A percentile compares a stretch with the other conserved stretches of the same genome.
These are phyloP conservation scores for Xanthorhoe spadicearia DNA, from an alignment of 2,888 invertebrate genomes.

Conservation along the genomic window DNA sequence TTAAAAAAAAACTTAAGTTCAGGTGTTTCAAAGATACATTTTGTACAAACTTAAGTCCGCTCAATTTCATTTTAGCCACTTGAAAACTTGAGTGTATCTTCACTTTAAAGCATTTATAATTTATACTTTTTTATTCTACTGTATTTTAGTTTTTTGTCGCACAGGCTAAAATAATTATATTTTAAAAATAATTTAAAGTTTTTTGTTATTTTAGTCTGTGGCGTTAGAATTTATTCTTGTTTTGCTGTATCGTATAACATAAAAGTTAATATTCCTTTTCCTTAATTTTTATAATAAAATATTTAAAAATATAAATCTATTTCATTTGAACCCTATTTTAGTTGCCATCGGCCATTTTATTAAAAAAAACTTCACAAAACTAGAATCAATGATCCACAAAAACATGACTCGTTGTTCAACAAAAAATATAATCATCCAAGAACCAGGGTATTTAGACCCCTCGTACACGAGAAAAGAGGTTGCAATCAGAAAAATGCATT, in stretches of 20 bases:
- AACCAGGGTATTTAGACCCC: constrained; percentile 48
- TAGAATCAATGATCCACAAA: constrained; percentile 47
- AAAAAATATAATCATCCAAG: constrained; percentile 39
- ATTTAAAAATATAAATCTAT: constrained; percentile 33
- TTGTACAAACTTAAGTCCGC: background rate
- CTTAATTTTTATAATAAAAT: constrained; percentile 60
- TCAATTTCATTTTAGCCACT: constrained; percentile 3
- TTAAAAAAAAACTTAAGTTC: background rate
- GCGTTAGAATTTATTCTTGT: constrained; percentile 31
- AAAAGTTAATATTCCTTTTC: constrained; percentile 60
- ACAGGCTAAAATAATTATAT: constrained; percentile 10
- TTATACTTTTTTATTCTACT: constrained; percentile 24
- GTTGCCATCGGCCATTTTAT: constrained; percentile 30
- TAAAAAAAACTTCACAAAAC: constrained; percentile 41
- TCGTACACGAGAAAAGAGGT: constrained; percentile 28
- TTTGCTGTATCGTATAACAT: constrained; percentile 43
- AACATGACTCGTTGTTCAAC: constrained; percentile 30
- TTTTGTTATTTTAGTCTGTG: constrained; percentile 31
- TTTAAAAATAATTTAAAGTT: background rate
- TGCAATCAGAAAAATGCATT: constrained; percentile 44
- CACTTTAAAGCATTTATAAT: constrained; percentile 61
- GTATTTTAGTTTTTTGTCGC: constrained; percentile 13
- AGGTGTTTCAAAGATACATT: background rate
- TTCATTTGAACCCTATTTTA: constrained; percentile 25
- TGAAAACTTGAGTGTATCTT: constrained; percentile 36